phyloP scores from a whole-genome alignment of 1,140 invertebrate species.

The Varroa destructor region DNA sequence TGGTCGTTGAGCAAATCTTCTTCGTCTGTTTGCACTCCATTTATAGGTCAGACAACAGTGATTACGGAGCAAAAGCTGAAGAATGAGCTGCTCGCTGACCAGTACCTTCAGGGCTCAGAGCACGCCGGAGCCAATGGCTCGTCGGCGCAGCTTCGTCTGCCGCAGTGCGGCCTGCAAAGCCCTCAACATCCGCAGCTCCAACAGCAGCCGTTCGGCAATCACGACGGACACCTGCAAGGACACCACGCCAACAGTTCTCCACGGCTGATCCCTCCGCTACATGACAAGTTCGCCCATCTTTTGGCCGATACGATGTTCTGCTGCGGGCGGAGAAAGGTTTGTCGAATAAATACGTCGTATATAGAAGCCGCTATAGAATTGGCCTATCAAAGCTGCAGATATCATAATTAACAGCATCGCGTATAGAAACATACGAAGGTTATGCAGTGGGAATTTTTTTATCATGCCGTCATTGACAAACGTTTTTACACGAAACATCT shows the following conservation, averaged over 20 bases:
- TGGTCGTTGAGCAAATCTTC: no score
- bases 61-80: constrained; percentile 28
- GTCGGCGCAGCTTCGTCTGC: neutral
- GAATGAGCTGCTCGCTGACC: constrained; percentile 28
- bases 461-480: no score
- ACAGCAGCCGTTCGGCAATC: neutral
- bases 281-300: constrained; percentile 26
- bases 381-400: constrained; percentile 11
- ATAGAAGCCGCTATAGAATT: neutral
- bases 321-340: constrained; percentile 39
- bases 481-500: no score
- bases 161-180: neutral
- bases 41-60: constrained; percentile 25
- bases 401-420: constrained; percentile 10
- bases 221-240: no score
- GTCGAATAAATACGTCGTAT: neutral
- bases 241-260: neutral
- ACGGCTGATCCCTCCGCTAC: constrained; percentile 21
- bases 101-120: constrained; percentile 6
- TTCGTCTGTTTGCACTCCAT: neutral
- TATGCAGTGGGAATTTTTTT: no score
- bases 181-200: constrained; percentile 4
- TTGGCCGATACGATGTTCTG: constrained; percentile 37
- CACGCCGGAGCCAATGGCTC: constrained; percentile 4
- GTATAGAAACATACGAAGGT: neutral